phyloP scores from a whole-genome alignment of 1,140 invertebrate species.

The Pachyrhynchus sulphureomaculatus region DNA sequence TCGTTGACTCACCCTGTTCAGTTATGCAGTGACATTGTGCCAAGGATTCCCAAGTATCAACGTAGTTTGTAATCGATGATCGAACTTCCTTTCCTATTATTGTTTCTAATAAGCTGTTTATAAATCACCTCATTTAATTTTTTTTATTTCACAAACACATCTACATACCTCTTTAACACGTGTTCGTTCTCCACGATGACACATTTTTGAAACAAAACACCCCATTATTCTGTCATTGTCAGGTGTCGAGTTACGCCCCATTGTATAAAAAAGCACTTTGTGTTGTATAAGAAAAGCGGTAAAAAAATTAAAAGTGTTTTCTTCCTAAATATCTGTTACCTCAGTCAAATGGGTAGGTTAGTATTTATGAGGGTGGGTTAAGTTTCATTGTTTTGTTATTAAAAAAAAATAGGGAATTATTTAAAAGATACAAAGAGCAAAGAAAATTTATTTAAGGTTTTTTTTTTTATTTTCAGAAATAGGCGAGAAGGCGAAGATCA shows the following conservation, averaged over 20 bases:
- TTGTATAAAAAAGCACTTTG: constrained; percentile 16
- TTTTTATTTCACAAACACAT: neutral
- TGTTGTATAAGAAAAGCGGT: constrained; percentile 3
- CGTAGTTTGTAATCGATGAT: too few relatives aligned
- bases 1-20: too few relatives aligned
- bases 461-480: too few relatives aligned
- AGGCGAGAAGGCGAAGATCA: too few relatives aligned
- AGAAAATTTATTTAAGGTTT: too few relatives aligned
- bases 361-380: constrained; percentile 4
- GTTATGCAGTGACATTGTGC: too few relatives aligned
- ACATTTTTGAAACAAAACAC: too few relatives aligned
- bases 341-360: neutral
- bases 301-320: constrained; percentile 5
- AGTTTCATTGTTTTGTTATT: neutral
- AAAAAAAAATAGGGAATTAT: too few relatives aligned
- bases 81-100: too few relatives aligned
- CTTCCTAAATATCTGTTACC: neutral
- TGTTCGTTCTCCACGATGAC: neutral
- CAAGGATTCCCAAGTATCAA: too few relatives aligned
- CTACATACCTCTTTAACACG: neutral
- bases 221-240: neutral
- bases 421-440: too few relatives aligned
- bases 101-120: too few relatives aligned
- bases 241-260: neutral
- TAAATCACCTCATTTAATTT: neutral